Evolutionary conservation across 2,113 vertebrate species (phyloP).

Genomic region (Stictonetta naevosa): DNA sequence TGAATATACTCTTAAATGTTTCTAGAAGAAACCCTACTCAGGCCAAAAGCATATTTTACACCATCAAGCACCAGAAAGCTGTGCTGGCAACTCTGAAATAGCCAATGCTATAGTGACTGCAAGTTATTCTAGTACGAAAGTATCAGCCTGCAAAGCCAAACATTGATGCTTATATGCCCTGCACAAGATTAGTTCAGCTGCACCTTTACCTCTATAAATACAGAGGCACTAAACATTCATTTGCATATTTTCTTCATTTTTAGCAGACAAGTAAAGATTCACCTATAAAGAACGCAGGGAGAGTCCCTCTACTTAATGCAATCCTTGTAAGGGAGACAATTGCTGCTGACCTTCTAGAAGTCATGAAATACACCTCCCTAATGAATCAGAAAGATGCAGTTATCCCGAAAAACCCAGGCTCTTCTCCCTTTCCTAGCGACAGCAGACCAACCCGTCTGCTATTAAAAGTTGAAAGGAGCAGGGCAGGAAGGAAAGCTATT

Average conservation of each 20-base stretch:
- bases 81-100: conserved; percentile 28
- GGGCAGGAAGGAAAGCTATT: conserved; percentile 69
- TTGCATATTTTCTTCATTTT: background rate
- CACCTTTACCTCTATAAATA: background rate
- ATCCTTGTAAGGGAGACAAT: conserved; percentile 78
- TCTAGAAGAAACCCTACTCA: conserved; percentile 27
- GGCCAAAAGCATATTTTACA: conserved; percentile 24
- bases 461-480: conserved; percentile 78
- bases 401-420: conserved; percentile 64
- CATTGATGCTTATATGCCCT: background rate
- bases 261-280: background rate
- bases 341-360: conserved; percentile 80
- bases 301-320: conserved; percentile 77
- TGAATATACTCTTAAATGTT: conserved; percentile 29
- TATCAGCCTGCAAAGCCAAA: background rate
- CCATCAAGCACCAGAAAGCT: conserved; percentile 40
- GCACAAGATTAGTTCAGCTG: background rate
- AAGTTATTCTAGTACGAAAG: background rate
- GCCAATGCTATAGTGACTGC: background rate
- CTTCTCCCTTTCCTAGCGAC: conserved; percentile 76
- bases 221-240: background rate
- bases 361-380: conserved; percentile 72
- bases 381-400: conserved; percentile 74
- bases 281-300: background rate
- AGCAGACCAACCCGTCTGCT: conserved; percentile 76